These are phyloP conservation scores for Tragelaphus imberbis DNA, from an alignment of 2,113 vertebrate species.

Conservation along the genomic window DNA sequence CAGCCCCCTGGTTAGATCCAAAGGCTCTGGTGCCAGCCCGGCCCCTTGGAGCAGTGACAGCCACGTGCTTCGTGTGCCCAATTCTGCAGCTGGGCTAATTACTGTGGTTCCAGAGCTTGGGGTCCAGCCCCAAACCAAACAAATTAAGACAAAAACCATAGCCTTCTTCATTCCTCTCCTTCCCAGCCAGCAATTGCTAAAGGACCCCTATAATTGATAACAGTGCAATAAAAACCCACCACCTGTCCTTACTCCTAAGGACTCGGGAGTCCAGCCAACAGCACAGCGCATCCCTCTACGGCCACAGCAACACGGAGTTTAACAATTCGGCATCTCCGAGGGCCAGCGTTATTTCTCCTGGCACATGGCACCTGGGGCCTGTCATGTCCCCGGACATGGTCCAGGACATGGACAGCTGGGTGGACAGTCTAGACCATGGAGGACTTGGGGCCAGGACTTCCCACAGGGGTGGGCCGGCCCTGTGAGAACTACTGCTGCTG, in stretches of 20 bases:
- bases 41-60: not conserved
- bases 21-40: not conserved
- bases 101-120: not conserved
- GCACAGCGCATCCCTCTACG: not conserved
- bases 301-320: not conserved
- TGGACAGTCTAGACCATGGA: not conserved
- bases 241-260: conserved; percentile 44
- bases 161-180: not conserved
- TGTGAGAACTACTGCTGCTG: fast-evolving
- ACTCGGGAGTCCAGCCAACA: not conserved
- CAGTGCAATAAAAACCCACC: conserved; percentile 35
- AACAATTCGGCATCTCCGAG: not conserved
- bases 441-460: not conserved
- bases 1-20: not conserved
- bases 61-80: not conserved
- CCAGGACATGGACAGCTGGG: not conserved
- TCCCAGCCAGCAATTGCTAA: not conserved
- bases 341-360: not conserved
- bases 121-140: conserved; percentile 51
- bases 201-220: conserved; percentile 41
- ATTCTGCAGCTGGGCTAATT: conserved; percentile 61
- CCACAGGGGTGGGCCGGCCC: not conserved
- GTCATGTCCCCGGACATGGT: not conserved
- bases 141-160: conserved; percentile 22
- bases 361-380: too few relatives aligned